Base-by-base conservation (phyloP, 1,140 invertebrate genomes). In the Zaprionus africanus region DNA sequence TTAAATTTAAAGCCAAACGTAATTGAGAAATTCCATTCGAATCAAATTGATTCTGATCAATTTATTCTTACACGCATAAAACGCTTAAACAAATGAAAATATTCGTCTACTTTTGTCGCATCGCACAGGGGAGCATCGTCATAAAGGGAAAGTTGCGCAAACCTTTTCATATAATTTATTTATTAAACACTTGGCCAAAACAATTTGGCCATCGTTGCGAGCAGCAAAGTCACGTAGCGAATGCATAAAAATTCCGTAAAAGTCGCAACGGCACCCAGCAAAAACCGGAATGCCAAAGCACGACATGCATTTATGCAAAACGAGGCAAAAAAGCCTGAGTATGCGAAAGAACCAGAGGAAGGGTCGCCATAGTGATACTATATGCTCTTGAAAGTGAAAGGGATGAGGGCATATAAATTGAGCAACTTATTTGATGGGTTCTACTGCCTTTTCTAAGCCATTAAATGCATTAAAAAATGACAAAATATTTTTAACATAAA, bases 231-330 rank as follows among this genome's bases (percentile, higher is more conserved):
- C 81, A 84, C 81, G 81, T 84, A 81, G 74, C 46, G 64, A 84
- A 84, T 84, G 82, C 82, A 85, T 85, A 84, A 84, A 84, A 84
- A 84, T 78, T 85, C 81, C 61, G 64, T 67, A 83, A 76, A 74
- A 79, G 62, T 76, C 56, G 43, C 70, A 73, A 67, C 31, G 70
- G 57, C 73, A 64, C 67, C 73, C 67, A 76, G 46, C 19, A 31
- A 63, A 79, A 64, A 26, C 72, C 12, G 53, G 66, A 70, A 76
- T 76, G 73, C 41, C 46, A 71, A 59, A 71, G 28, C 68, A 64
- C 64, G 74, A 59, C 78, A 84, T 83, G 81, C 78, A 83, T 83
- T 83, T 83, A 83, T 83, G 81, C 81, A 83, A 84, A 83, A 59
- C 66, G 76, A 54, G 54, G 58, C 43, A 67, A 70, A 58, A 75